Evolutionary conservation across 1,140 invertebrate species (phyloP), one percentile per base, ranked within the genome.

Genomic region (Tetramorium simillimum): DNA sequence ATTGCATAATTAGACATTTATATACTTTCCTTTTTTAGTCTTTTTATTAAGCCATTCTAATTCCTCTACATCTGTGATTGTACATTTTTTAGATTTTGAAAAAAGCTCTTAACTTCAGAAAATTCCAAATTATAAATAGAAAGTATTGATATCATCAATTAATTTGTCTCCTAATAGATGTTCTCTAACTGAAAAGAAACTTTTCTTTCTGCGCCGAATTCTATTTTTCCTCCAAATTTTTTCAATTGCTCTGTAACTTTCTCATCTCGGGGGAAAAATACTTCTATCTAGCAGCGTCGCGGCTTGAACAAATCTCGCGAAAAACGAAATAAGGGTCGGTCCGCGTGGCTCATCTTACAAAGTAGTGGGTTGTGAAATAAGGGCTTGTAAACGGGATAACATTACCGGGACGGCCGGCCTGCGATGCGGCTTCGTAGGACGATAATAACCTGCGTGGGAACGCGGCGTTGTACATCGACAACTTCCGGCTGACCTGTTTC

Each of bases 391-490:
- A 63, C 40, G 18, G 49, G 67, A 82, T 82, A 82, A 28, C 40
- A 43, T 84, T 75, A 84, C 40, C 51, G 56, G 43, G 3, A 46
- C 24, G 51, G 18, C 12, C 40, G 40, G 18, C 14, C 16, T 24
- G 40, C 24, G 18, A 5, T 33, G 16, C 24, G 37, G 37, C 12
- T 33, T 21, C 16, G 40, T 58, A 60, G 69, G 14, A 82, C 53
- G 67, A 75, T 84, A 84, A 84, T 84, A 84, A 84, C 80, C 69
- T 84, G 80, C 80, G 80, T 84, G 69, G 56, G 53, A 84, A 84
- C 53, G 43, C 40, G 80, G 40, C 53, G 28, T 84, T 69, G 49
- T 56, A 81, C 75, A 78, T 46, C 75, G 75, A 80, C 77, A 80
- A 80, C 40, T 84, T 84, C 69, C 80, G 69, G 24, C 40, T 84